Evolutionary conservation across 1,140 invertebrate genomes (phyloP).

Genomic region (Conopomorpha cramerella): DNA sequence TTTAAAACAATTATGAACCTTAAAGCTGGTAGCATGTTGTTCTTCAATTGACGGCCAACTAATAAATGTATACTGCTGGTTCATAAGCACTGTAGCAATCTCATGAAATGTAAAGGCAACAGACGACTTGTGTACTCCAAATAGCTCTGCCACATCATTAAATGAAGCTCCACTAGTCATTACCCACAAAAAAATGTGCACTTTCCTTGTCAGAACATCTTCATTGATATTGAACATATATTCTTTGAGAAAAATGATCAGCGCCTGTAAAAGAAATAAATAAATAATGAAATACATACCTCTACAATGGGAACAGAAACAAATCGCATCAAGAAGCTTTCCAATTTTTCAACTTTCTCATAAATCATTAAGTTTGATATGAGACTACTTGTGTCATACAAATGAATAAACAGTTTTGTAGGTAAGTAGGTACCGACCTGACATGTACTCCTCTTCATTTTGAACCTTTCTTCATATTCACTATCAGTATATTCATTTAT

Average conservation of each 20-base stretch:
- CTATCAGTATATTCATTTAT: conserved; percentile 26
- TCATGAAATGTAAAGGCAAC: conserved; percentile 41
- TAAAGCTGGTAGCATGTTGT: conserved; percentile 43
- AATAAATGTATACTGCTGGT: conserved; percentile 34
- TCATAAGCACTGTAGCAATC: conserved; percentile 23
- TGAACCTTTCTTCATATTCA: conserved; percentile 29
- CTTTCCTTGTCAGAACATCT: conserved; percentile 36
- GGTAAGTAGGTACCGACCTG: conserved; percentile 28
- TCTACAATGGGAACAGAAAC: no score
- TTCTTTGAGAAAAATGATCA: conserved; percentile 28
- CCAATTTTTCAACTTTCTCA: no score
- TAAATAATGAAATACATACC: conserved; percentile 2
- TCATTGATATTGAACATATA: conserved; percentile 16
- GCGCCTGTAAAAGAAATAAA: conserved; percentile 22
- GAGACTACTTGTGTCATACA: no score
- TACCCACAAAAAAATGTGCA: conserved; percentile 41
- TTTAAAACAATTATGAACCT: conserved; percentile 35
- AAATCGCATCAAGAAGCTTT: no score
- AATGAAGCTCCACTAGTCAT: conserved; percentile 32
- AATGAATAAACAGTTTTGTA: no score
- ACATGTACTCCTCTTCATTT: conserved; percentile 36
- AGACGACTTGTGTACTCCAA: conserved; percentile 39
- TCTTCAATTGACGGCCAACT: conserved; percentile 44
- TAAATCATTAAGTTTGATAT: no score
- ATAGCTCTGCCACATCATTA: conserved; percentile 30